A percentile compares a stretch with the other conserved stretches of the same genome.
Evolutionary conservation across 1,140 invertebrate species (phyloP).

Genomic region (Cotesia glomerata): DNA sequence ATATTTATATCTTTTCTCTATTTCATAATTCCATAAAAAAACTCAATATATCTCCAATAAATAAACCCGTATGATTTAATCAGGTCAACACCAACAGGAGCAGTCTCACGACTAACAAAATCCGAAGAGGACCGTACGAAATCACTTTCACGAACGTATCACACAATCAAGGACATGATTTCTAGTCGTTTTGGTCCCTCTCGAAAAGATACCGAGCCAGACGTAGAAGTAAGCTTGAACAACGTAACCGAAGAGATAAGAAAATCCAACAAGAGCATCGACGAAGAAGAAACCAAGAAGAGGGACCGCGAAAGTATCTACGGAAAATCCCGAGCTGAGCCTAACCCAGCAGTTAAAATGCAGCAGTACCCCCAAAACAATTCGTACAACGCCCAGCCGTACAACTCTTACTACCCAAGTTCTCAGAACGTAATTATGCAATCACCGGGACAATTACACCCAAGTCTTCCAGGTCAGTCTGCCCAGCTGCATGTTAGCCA

Average conservation of each 20-base stretch:
- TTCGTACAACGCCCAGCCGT: constrained; percentile 53
- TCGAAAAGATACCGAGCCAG: constrained; percentile 65
- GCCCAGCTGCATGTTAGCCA: constrained; percentile 59
- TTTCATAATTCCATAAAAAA: too few relatives aligned
- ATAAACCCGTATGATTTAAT: neutral
- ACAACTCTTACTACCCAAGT: constrained; percentile 52
- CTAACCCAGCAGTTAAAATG: constrained; percentile 48
- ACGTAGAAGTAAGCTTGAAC: constrained; percentile 68
- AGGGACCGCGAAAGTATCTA: constrained; percentile 61
- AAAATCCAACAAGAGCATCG: constrained; percentile 61
- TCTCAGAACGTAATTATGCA: constrained; percentile 52
- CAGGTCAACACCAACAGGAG: constrained; percentile 48
- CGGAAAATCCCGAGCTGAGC: constrained; percentile 65
- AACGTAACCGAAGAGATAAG: constrained; percentile 69
- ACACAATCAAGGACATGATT: constrained; percentile 85
- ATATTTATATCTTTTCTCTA: too few relatives aligned
- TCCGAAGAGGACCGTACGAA: constrained; percentile 68
- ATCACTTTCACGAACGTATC: constrained; percentile 77
- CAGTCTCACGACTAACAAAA: constrained; percentile 45
- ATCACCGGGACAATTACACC: constrained; percentile 51
- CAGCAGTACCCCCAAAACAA: constrained; percentile 49
- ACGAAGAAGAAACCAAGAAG: constrained; percentile 55
- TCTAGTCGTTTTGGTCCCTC: constrained; percentile 76
- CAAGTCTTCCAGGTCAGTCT: constrained; percentile 55
- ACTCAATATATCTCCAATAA: too few relatives aligned